Evolutionary conservation across 2,888 invertebrate genomes (phyloP).

Genomic region (Blastobasis adustella): DNA sequence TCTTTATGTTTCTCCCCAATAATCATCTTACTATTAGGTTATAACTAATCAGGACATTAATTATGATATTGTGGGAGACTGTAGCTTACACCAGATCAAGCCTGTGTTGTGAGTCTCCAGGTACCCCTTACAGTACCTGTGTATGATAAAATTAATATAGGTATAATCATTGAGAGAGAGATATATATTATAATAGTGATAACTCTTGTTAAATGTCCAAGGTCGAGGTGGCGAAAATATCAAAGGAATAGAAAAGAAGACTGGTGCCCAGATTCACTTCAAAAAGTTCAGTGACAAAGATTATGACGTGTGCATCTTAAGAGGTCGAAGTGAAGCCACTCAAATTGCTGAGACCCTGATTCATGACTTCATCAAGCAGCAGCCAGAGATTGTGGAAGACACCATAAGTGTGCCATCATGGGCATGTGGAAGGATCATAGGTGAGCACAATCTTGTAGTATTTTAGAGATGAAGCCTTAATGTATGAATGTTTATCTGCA

Average conservation of each 20-base stretch:
- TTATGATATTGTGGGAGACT: too few species aligned
- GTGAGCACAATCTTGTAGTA: slow-evolving; percentile 25
- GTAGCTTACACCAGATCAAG: too few species aligned
- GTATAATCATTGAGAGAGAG: too few species aligned
- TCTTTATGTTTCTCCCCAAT: too few species aligned
- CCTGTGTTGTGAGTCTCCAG: too few species aligned
- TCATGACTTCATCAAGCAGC: slow-evolving; percentile 79
- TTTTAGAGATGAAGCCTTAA: too few species aligned
- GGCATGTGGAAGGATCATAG: slow-evolving; percentile 83
- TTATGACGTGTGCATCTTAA: slow-evolving; percentile 80
- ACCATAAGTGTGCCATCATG: slow-evolving; percentile 79
- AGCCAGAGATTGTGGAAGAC: slow-evolving; percentile 80
- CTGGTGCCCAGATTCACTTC: slow-evolving; percentile 77
- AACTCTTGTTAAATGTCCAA: slow-evolving; percentile 14
- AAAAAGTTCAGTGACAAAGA: slow-evolving; percentile 72
- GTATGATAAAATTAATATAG: too few species aligned
- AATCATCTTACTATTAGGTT: too few species aligned
- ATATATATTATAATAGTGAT: too few species aligned
- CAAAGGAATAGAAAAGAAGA: slow-evolving; percentile 82
- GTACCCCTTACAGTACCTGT: too few species aligned
- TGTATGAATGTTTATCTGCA: too few species aligned
- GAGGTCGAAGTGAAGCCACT: slow-evolving; percentile 79
- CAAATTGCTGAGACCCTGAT: slow-evolving; percentile 81
- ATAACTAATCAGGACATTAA: too few species aligned
- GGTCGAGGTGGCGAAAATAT: slow-evolving; percentile 85